Conservation (phyloP, 1,140 invertebrate genomes). For the Drosophila setifemur region DNA sequence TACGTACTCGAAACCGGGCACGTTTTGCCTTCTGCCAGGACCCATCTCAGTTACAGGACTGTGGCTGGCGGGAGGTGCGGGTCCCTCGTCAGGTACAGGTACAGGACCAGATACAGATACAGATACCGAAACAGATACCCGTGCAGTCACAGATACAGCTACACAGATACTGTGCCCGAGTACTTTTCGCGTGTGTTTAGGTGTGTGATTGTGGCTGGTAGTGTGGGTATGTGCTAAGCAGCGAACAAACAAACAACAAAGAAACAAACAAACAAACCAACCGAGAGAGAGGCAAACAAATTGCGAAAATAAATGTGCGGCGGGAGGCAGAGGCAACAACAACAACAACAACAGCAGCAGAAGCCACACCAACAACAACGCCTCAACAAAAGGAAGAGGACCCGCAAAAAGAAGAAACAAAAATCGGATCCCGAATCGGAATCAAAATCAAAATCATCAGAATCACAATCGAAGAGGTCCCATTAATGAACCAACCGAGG, state of each 20-base stretch:
- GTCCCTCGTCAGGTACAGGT: constrained; percentile 2
- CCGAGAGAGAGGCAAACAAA: constrained; percentile 42
- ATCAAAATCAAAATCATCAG: constrained; percentile 18
- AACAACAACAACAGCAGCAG: constrained; percentile 42
- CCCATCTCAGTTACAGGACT: neutral
- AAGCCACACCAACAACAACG: constrained; percentile 39
- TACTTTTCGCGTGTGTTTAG: constrained; percentile 32
- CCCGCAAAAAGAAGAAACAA: constrained; percentile 55
- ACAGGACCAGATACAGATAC: neutral
- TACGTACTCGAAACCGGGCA: constrained; percentile 24
- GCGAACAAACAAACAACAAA: constrained; percentile 28
- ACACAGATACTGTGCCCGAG: constrained; percentile 24
- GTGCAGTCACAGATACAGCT: constrained; percentile 4
- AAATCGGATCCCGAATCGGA: constrained; percentile 39
- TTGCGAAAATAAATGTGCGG: constrained; percentile 62
- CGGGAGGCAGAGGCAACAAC: constrained; percentile 41
- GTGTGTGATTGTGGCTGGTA: constrained; percentile 4
- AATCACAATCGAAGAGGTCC: constrained; percentile 40
- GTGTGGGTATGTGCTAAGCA: constrained; percentile 15
- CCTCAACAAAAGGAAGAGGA: constrained; percentile 53
- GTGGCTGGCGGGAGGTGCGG: constrained; percentile 4
- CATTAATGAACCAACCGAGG: constrained; percentile 52
- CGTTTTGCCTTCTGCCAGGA: constrained; percentile 16
- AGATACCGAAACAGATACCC: neutral
- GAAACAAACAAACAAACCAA: constrained; percentile 8